These are phyloP conservation scores for Argyrosomus regius DNA, from an alignment of 2,797 vertebrate genomes.

Conservation along the genomic window DNA sequence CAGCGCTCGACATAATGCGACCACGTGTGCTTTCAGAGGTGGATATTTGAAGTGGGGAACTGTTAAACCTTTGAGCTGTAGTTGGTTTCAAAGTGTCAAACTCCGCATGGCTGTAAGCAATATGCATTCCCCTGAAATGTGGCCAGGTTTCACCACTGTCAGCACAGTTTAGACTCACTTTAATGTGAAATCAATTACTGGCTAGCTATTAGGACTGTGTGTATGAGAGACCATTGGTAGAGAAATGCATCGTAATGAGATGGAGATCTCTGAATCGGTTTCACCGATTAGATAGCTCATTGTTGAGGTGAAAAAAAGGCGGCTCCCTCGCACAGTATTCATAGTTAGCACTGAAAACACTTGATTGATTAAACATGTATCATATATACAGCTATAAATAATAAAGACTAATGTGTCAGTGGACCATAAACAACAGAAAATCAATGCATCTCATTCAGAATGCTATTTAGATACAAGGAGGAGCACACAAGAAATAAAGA, in stretches of 20 bases:
- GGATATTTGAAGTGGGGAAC: conserved; percentile 13
- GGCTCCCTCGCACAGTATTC: not conserved
- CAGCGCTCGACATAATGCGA: not conserved
- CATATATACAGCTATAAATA: not conserved
- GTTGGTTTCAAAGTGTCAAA: not conserved
- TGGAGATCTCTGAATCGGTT: conserved; percentile 20
- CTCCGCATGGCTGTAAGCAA: conserved; percentile 20
- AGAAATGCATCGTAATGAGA: conserved; percentile 35
- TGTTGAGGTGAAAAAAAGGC: conserved; percentile 17
- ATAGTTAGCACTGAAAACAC: not conserved
- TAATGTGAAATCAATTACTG: conserved; percentile 66
- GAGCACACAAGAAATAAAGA: conserved; percentile 11
- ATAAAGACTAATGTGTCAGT: not conserved
- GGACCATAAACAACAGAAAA: not conserved
- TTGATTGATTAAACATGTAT: conserved; percentile 3
- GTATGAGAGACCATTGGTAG: not conserved
- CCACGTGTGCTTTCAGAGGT: not conserved
- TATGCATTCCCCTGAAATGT: not conserved
- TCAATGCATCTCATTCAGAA: not conserved
- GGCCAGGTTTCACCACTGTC: conserved; percentile 37
- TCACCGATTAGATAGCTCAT: not conserved
- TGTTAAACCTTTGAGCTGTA: not conserved
- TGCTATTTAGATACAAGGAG: conserved; percentile 1
- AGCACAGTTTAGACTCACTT: conserved; percentile 53
- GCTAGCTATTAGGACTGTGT: conserved; percentile 10